Evolutionary conservation across 2,113 vertebrate species (phyloP), one percentile per base, ranked within the genome.

Genomic region (Ptilonorhynchus violaceus): DNA sequence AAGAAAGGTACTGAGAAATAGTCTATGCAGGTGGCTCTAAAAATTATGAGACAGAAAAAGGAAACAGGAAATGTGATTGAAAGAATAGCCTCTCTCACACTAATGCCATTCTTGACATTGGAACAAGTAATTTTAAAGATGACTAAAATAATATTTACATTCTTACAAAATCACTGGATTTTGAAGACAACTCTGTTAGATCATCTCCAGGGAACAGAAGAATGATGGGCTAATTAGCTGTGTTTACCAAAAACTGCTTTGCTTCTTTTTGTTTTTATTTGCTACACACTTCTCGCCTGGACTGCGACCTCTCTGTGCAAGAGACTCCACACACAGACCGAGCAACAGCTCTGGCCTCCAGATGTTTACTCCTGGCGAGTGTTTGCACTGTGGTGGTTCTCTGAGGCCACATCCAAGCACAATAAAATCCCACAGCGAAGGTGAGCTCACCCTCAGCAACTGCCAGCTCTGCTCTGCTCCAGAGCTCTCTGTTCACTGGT

Each of bases 131-230:
- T 93, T 91, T 87, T 85, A 92, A 91, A 95, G 85, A 94, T 7
- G 6, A 86, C 73, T 93, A 93, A 88, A 96, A 90, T 82, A 95
- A 87, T 95, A 73, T 95, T 96, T 97, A 85, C 64, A 80, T 91
- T 87, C 75, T 77, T 81, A 41, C 21, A 72, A 85, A 96, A 92
- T 97, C 77, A 60, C 73, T 77, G 76, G 60, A 60, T 93, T 91
- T 88, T 93, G 86, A 93, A 91, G 89, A 92, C 62, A 93, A 50
- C 25, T 56, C 69, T 35, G 21, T 83, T 56, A 92, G 68, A 62
- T 90, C 76, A 82, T 88, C 88, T 92, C 75, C 79, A 88, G 55
- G 64, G 63, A 94, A 47, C 74, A 47, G 60, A 86, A 83, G 50
- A 93, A 88, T 18, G 86, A 89, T 30, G 56, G 86, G 56, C 72